Evolutionary conservation across 1,140 invertebrate species (phyloP).

Genomic region (Arctopsyche grandis): DNA sequence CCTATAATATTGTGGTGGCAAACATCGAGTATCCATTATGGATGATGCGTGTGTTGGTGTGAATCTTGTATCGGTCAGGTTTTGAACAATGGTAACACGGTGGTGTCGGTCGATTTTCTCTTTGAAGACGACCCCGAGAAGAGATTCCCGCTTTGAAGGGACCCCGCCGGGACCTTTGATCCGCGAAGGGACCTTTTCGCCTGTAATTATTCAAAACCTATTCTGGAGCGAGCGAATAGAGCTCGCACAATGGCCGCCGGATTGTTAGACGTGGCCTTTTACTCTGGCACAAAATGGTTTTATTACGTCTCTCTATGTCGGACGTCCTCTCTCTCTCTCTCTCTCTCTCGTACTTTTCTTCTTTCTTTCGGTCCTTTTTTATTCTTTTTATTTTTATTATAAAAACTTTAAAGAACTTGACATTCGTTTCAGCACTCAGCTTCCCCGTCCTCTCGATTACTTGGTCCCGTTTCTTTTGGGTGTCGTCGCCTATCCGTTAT

Average conservation of each 20-base stretch:
- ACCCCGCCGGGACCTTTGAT: constrained; percentile 12
- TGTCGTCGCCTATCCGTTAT: constrained; percentile 8
- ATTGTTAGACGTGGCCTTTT: constrained; percentile 8
- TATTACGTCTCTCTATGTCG: constrained; percentile 23
- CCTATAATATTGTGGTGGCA: too few relatives aligned
- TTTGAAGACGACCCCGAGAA: constrained; percentile 7
- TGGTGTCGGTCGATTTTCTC: background rate
- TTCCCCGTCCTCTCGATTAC: background rate
- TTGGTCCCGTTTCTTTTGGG: background rate
- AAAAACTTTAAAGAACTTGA: constrained; percentile 36
- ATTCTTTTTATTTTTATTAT: constrained; percentile 13
- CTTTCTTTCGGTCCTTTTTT: background rate
- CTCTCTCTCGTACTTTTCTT: background rate
- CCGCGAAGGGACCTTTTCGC: background rate
- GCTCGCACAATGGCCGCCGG: background rate
- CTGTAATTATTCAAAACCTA: constrained; percentile 41
- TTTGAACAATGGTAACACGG: too few relatives aligned
- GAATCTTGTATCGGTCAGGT: too few relatives aligned
- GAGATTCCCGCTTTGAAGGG: constrained; percentile 9
- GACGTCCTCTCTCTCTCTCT: background rate
- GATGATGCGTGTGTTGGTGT: too few relatives aligned
- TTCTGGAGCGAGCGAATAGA: background rate
- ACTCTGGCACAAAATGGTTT: constrained; percentile 19
- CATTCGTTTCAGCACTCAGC: background rate
- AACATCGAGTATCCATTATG: too few relatives aligned